These are phyloP conservation scores for Mizuhopecten yessoensis DNA, from an alignment of 1,140 invertebrate species.

Conservation along the genomic window DNA sequence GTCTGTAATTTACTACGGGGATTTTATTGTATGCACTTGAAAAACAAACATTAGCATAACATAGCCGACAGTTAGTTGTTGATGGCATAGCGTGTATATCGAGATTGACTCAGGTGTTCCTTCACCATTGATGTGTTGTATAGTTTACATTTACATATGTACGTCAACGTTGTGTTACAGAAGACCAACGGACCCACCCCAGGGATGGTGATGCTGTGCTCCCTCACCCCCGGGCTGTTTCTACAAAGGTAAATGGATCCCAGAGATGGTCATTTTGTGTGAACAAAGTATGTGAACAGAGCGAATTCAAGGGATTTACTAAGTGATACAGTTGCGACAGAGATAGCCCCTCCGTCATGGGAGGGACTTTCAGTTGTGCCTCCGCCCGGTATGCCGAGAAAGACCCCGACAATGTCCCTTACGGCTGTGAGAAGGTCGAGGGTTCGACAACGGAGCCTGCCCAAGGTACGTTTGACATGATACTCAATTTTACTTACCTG, in stretches of 20 bases:
- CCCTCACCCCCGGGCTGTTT: background rate
- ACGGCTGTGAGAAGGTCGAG: background rate
- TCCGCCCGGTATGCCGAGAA: background rate
- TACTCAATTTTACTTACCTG: background rate
- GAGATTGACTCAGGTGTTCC: background rate
- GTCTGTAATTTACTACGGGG: constrained; percentile 32
- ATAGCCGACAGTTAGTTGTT: constrained; percentile 32
- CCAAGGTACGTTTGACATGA: constrained; percentile 16
- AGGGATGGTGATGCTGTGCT: background rate
- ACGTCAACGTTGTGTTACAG: background rate
- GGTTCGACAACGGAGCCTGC: background rate
- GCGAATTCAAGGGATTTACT: background rate
- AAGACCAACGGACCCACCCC: background rate
- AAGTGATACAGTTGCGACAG: background rate
- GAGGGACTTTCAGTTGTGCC: background rate
- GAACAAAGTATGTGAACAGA: background rate
- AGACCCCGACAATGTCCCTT: background rate
- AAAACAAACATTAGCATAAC: constrained; percentile 39
- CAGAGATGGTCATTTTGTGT: background rate
- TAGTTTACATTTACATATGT: background rate
- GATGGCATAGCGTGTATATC: background rate
- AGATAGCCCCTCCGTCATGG: background rate
- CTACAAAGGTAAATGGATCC: background rate
- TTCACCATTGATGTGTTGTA: background rate
- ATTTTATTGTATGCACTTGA: constrained; percentile 33